A percentile compares a stretch with the other conserved stretches of the same genome.
Evolutionary conservation across 30 jellyfish, hydroid and myxozoan genomes (phyloP).

Genomic region (Cassiopea andromeda): DNA sequence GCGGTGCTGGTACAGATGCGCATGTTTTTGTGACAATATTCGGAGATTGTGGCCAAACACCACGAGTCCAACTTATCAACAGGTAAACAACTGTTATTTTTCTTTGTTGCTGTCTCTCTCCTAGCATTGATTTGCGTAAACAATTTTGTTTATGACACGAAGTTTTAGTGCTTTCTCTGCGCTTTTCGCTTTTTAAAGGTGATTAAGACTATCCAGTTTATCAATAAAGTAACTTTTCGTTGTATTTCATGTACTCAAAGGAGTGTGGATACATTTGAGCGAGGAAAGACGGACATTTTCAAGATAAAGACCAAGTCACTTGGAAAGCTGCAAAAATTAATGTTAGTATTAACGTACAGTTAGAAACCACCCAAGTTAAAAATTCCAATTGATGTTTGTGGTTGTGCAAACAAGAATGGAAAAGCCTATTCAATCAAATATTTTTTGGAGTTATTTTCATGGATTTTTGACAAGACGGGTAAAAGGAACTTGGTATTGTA

Average conservation of each 20-base stretch:
- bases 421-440: too few relatives aligned
- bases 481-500: too few relatives aligned
- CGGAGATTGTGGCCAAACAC: conserved; percentile 93
- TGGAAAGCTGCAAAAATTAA: conserved; percentile 76
- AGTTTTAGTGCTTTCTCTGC: too few relatives aligned
- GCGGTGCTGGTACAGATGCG: conserved; percentile 99
- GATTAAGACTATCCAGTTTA: not conserved
- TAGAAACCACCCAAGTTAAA: too few relatives aligned
- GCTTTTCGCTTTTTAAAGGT: not conserved
- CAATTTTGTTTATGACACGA: not conserved
- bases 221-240: not conserved
- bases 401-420: not conserved
- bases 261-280: conserved; percentile 87
- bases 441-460: too few relatives aligned
- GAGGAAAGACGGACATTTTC: conserved; percentile 82
- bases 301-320: conserved; percentile 83
- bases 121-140: not conserved
- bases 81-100: conserved; percentile 53
- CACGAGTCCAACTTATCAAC: conserved; percentile 88
- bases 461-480: too few relatives aligned
- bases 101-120: not conserved
- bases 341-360: conserved; percentile 40
- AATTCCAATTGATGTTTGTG: not conserved
- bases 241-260: conserved; percentile 23
- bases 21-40: conserved; percentile 90